phyloP scores from a whole-genome alignment of 1,140 invertebrate species.

The Zaprionus vittiger region DNA sequence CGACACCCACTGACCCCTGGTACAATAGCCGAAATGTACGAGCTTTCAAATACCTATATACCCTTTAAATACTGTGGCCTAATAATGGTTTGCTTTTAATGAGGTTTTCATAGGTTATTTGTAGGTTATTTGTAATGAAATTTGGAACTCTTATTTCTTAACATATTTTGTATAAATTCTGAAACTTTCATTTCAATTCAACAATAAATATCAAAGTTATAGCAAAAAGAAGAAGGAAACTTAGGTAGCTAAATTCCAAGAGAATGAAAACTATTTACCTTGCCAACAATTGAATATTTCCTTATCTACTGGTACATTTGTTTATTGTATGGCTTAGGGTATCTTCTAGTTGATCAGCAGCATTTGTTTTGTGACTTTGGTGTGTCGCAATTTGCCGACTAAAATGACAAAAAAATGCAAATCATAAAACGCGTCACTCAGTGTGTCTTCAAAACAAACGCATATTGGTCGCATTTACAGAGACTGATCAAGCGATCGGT shows the following conservation, averaged over 20 bases:
- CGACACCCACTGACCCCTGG: conserved; percentile 23
- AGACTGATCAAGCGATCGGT: background rate
- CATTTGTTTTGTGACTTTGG: background rate
- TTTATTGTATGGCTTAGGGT: background rate
- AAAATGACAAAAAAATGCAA: conserved; percentile 42
- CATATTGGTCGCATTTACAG: conserved; percentile 4
- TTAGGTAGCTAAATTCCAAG: too few relatives aligned
- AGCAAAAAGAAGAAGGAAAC: background rate
- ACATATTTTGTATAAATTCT: background rate
- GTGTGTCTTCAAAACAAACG: conserved; percentile 2
- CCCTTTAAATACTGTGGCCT: background rate
- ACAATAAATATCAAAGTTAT: background rate
- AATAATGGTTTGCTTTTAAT: background rate
- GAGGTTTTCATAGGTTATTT: background rate
- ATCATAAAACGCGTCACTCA: conserved; percentile 20
- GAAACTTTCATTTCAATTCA: background rate
- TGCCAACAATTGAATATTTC: background rate
- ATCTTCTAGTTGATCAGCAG: background rate
- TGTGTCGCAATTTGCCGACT: conserved; percentile 14
- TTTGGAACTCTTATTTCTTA: background rate
- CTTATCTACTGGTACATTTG: background rate
- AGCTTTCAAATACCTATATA: background rate
- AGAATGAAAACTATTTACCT: too few relatives aligned
- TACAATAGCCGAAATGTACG: background rate
- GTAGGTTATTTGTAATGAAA: background rate